Evolutionary conservation across 2,797 vertebrate genomes (phyloP), one percentile per base, ranked within the genome.

Genomic region (Clangula hyemalis): DNA sequence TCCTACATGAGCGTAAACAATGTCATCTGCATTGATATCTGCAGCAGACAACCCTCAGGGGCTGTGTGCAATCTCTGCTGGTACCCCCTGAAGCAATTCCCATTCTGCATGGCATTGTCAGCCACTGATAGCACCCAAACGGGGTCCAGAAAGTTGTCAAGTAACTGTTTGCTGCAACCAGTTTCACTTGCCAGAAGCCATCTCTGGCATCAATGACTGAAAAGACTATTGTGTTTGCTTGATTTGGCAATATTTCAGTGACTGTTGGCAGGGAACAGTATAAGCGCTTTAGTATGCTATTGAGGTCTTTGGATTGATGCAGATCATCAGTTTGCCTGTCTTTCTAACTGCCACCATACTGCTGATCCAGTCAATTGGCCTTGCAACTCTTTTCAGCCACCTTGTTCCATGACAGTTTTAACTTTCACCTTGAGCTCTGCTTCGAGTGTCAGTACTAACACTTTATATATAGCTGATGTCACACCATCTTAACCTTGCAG

Each of bases 61-160:
- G 94, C 80, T 96, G 93, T 77, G 68, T 91, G 88, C 95, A 91
- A 68, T 96, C 94, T 94, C 95, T 96, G 85, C 87, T 93, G 95
- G 86, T 96, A 94, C 61, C 84, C 95, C 95, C 95, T 86, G 87
- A 91, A 97, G 94, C 95, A 0, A 94, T 94, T 96, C 91, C 95
- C 13, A 21, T 95, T 94, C 95, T 92, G 90, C 76, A 93, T 21
- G 7, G 93, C 94, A 94, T 96, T 93, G 95, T 96, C 95, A 97
- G 94, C 94, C 94, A 95, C 91, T 74, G 95, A 96, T 96, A 96
- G 95, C 96, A 97, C 96, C 95, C 95, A 97, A 96, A 97, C 85
- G 96, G 96, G 60, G 94, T 97, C 96, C 96, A 97, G 89, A 96
- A 97, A 90, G 89, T 97, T 92, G 96, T 96, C 96, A 97, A 94